Evolutionary conservation across 2,888 invertebrate species (phyloP), one percentile per base, ranked within the genome.

Genomic region (Minunthozetes semirufus): DNA sequence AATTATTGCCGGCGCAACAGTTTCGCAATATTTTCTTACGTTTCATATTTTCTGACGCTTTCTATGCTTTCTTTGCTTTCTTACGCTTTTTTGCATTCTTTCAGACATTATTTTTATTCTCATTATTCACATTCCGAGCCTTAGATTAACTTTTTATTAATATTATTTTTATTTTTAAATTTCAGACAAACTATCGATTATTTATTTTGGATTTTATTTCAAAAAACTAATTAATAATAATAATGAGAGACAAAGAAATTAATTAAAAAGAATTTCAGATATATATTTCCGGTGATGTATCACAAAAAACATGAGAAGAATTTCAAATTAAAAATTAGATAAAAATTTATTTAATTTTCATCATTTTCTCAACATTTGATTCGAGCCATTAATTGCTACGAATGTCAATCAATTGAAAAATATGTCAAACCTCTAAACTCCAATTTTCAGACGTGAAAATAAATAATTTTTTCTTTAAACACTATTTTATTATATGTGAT

Each of bases 1-100:
- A 63, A 63, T 63, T 63, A 63, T 63, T 63, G 59, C 59, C 59
- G 25, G 59, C 59, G 25, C 59, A 25, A 59, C 59, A 22, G 59
- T 59, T 59, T 27, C 59, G 5, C 13, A 8, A n/a, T n/a, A n/a
- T n/a, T 63, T 19, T 63, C 33, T 63, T 61, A 22, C 61, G 19
- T 13, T 25, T 27, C 53, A 19, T 53, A 11, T 11, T 27, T 59
- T 59, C 25, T 13, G 13, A 59, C 19, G 27, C 27, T 59, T 13
- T 59, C 11, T 27, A 33, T 33, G n/a, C 33, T 63, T 8, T 63
- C 25, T 33, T 63, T 63, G 8, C 33, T 63, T 19, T 63, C 33
- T 63, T 61, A 22, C 61, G 19, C 25, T 25, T 27, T 61, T 61
- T n/a, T 53, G 53, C 53, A 19, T 53, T 25, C 19, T 27, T 59